These are phyloP conservation scores for Metallyticus violacea DNA, from an alignment of 2,888 invertebrate species.

Conservation along the genomic window DNA sequence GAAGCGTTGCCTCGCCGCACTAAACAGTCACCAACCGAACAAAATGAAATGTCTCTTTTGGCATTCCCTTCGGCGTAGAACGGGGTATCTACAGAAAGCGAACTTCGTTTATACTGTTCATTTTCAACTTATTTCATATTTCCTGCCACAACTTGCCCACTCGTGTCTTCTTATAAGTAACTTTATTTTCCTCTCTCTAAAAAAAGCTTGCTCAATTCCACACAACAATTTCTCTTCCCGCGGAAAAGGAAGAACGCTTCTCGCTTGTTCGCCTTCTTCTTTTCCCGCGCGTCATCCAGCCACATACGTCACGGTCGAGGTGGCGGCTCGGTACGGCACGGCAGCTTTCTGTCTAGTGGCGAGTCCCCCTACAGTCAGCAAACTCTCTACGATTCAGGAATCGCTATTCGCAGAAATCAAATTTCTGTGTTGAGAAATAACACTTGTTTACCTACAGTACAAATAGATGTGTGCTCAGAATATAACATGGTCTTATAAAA, in stretches of 20 bases:
- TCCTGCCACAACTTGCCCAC: background rate
- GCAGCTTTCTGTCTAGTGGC: background rate
- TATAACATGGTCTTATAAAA: too few relatives aligned
- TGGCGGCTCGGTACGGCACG: constrained; percentile 22
- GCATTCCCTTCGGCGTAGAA: background rate
- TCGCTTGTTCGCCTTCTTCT: constrained; percentile 21
- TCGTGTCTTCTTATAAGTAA: background rate
- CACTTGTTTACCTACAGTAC: too few relatives aligned
- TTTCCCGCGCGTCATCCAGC: constrained; percentile 27
- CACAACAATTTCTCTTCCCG: constrained; percentile 17
- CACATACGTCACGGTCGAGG: constrained; percentile 23
- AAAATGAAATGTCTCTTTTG: constrained; percentile 22
- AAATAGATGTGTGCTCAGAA: too few relatives aligned
- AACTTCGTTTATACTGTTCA: background rate
- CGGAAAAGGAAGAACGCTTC: constrained; percentile 21
- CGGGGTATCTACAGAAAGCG: background rate
- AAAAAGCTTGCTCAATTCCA: constrained; percentile 4
- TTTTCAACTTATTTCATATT: background rate
- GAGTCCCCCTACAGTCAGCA: background rate
- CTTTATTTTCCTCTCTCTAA: background rate
- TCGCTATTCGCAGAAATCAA: background rate
- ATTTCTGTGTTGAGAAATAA: background rate
- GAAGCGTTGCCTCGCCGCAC: background rate
- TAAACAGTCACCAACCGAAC: constrained; percentile 17
- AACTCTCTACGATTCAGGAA: background rate